Conservation (phyloP, 2,113 vertebrate genomes). For the Gnathonemus longibarbis region DNA sequence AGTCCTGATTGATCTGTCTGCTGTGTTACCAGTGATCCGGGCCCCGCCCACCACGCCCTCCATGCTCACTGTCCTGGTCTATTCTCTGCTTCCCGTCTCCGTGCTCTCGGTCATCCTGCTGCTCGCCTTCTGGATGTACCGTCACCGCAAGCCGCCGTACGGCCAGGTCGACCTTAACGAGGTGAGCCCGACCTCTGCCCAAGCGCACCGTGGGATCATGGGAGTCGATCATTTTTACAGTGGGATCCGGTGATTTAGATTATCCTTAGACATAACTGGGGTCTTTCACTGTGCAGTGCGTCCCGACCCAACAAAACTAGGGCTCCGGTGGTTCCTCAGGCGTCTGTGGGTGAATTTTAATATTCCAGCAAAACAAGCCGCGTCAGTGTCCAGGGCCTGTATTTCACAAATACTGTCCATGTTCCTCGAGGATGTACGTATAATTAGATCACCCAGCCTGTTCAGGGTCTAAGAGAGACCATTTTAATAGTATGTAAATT, state of each 20-base stretch:
- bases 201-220: not conserved
- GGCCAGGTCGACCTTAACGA: constrained; percentile 85
- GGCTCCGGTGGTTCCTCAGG: not conserved
- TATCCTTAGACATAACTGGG: not conserved
- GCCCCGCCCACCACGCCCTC: constrained; percentile 58
- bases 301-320: not conserved
- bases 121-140: constrained; percentile 87
- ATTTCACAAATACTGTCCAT: not conserved
- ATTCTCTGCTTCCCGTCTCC: constrained; percentile 77
- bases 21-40: constrained; percentile 51
- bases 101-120: constrained; percentile 74
- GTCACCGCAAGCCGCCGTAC: constrained; percentile 84
- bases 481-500: not conserved
- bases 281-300: not conserved
- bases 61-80: constrained; percentile 75
- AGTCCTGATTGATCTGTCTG: not conserved
- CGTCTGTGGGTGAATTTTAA: not conserved
- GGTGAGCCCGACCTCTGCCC: constrained; percentile 50
- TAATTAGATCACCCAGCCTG: not conserved
- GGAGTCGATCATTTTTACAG: not conserved
- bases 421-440: not conserved
- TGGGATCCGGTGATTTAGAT: not conserved
- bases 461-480: not conserved
- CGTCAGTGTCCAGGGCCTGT: not conserved
- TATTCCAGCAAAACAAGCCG: not conserved